Conservation (phyloP, 2,797 vertebrate species). For the Tangara arthus region DNA sequence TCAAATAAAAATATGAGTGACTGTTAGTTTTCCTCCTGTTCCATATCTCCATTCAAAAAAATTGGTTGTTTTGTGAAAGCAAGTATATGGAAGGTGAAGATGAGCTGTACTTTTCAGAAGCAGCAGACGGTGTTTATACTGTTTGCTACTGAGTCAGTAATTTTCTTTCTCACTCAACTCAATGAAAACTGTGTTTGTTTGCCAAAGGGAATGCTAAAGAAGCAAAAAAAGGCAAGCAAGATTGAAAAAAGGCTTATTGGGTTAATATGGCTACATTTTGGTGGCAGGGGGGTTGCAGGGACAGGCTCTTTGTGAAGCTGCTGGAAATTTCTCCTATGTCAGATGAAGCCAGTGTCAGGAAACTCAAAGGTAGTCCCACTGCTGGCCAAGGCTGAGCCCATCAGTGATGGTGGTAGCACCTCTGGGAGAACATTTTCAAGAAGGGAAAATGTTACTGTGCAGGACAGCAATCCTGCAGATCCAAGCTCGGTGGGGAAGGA, state of each 20-base stretch:
- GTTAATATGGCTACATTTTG: background rate
- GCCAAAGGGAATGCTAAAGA: slow-evolving; percentile 6
- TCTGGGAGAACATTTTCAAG: background rate
- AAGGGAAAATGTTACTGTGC: background rate
- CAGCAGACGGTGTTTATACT: slow-evolving; percentile 35
- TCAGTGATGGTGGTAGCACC: background rate
- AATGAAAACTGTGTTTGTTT: slow-evolving; percentile 41
- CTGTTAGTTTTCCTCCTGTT: background rate
- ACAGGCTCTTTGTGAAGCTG: background rate
- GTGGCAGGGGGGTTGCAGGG: background rate
- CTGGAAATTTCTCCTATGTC: background rate
- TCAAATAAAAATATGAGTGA: background rate
- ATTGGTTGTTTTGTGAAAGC: background rate
- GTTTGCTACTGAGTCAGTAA: slow-evolving; percentile 27
- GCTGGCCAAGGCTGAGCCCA: background rate
- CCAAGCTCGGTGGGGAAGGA: background rate
- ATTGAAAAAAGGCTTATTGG: background rate
- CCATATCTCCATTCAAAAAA: background rate
- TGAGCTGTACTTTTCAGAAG: background rate
- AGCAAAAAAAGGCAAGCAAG: background rate
- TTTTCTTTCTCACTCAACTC: slow-evolving; percentile 20
- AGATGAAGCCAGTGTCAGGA: background rate
- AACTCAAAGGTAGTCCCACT: background rate
- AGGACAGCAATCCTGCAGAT: background rate
- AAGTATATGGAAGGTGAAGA: background rate